Percentiles rank a stretch among this genome's conserved stretches.
Conservation (phyloP, 2,888 invertebrate genomes). For the Labia minor region DNA sequence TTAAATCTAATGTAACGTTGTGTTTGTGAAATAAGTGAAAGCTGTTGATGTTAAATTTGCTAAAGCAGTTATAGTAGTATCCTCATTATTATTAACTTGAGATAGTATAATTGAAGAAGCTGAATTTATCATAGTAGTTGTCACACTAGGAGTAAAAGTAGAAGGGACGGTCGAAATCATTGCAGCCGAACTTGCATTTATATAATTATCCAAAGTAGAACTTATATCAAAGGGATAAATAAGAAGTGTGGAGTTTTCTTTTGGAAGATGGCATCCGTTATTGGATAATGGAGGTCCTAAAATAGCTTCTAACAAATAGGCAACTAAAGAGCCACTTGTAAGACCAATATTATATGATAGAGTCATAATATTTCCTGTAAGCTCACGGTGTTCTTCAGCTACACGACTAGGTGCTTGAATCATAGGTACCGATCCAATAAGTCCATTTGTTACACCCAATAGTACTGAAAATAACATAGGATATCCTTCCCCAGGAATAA, state of each 20-base stretch:
- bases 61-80: background rate
- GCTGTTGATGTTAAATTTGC: background rate
- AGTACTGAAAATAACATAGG: slow-evolving; percentile 55
- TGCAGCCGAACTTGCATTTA: background rate
- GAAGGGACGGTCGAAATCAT: background rate
- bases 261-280: slow-evolving; percentile 17
- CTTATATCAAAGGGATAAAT: background rate
- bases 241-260: background rate
- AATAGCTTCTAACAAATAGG: slow-evolving; percentile 59
- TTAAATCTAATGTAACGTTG: background rate
- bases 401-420: slow-evolving; percentile 81
- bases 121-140: background rate
- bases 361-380: slow-evolving; percentile 89
- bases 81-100: background rate
- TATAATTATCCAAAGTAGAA: background rate
- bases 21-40: background rate
- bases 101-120: background rate
- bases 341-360: slow-evolving; percentile 80
- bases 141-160: background rate
- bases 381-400: slow-evolving; percentile 72
- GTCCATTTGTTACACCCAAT: slow-evolving; percentile 74
- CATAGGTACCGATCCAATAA: slow-evolving; percentile 87
- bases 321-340: slow-evolving; percentile 70
- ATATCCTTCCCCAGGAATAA: slow-evolving; percentile 54
- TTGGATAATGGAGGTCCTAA: slow-evolving; percentile 36